These are phyloP conservation scores for Dolichoris vasculosae DNA, from an alignment of 1,140 invertebrate species.

Conservation along the genomic window DNA sequence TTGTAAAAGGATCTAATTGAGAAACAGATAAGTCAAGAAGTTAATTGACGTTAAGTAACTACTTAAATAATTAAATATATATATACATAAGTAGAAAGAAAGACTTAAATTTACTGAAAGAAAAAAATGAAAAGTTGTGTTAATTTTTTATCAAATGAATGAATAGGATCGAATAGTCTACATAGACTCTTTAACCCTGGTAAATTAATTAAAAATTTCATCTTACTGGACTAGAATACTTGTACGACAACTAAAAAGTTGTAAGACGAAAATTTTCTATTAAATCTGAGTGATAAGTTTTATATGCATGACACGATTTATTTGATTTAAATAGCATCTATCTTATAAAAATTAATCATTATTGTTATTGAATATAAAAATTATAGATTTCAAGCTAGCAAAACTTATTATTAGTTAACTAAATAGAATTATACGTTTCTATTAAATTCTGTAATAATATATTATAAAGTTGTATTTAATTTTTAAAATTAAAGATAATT, in stretches of 20 bases:
- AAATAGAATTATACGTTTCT: no score
- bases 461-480: no score
- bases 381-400: no score
- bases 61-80: background rate
- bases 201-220: background rate
- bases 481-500: no score
- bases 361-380: no score
- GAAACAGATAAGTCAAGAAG: conserved; percentile 29
- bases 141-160: no score
- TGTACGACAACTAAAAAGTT: background rate
- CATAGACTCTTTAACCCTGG: background rate
- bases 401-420: no score
- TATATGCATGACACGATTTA: background rate
- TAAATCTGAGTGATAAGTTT: background rate
- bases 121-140: background rate
- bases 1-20: conserved; percentile 40
- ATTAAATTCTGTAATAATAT: no score
- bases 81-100: no score
- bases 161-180: no score
- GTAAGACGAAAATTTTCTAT: background rate
- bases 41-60: conserved; percentile 26
- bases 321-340: background rate
- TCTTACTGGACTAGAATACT: no score
- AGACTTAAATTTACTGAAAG: background rate
- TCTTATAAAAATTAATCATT: no score